Conservation (phyloP, 2,113 vertebrate species). For the Dolichotis patagonum region DNA sequence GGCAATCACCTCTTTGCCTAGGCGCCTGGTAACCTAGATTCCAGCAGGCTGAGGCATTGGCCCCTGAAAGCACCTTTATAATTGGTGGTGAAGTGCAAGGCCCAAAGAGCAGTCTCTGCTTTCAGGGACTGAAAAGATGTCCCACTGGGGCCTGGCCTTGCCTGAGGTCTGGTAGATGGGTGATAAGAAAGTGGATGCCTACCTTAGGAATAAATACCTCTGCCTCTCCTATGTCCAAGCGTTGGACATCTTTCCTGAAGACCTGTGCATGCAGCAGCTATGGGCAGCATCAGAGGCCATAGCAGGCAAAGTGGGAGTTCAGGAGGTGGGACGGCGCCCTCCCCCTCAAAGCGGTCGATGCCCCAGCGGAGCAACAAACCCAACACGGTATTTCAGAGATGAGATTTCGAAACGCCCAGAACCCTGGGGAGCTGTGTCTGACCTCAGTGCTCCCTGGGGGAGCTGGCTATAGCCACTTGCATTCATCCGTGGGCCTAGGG, state of each 20-base stretch:
- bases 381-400: constrained; percentile 61
- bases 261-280: background rate
- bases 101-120: constrained; percentile 61
- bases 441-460: background rate
- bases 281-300: constrained; percentile 61
- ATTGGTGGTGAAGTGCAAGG: background rate
- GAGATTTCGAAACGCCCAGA: constrained; percentile 37
- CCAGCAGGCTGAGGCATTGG: background rate
- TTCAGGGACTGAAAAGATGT: constrained; percentile 67
- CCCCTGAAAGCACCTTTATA: constrained; percentile 64
- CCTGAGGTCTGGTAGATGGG: constrained; percentile 39
- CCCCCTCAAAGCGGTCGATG: background rate
- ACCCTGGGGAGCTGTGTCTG: background rate
- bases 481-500: background rate
- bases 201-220: constrained; percentile 70
- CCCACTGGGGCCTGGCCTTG: background rate
- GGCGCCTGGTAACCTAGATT: constrained; percentile 63
- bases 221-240: constrained; percentile 18
- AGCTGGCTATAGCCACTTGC: background rate
- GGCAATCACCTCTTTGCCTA: background rate
- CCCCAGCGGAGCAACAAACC: constrained; percentile 59
- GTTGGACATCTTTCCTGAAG: constrained; percentile 1
- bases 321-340: constrained; percentile 2
- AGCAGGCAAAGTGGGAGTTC: constrained; percentile 63
- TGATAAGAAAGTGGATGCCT: constrained; percentile 37